Conservation (phyloP, 2,113 vertebrate genomes). For the Gadus chalcogrammus region DNA sequence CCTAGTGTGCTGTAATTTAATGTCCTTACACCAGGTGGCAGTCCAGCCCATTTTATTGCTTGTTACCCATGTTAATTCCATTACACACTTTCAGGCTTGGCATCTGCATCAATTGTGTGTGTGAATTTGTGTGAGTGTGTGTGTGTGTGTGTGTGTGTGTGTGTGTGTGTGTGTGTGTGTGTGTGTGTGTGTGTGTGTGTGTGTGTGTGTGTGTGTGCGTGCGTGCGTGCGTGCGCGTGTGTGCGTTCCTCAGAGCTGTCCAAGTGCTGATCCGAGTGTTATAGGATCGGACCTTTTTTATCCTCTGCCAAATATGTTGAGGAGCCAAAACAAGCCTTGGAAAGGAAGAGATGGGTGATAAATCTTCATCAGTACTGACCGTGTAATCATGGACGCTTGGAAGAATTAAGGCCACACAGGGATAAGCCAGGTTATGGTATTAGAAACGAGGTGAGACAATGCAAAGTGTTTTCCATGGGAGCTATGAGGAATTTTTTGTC, state of each 20-base stretch:
- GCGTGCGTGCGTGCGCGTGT: not conserved
- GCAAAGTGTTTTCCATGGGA: too few species aligned
- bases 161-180: not conserved
- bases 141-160: constrained; percentile 12
- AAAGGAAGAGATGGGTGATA: too few species aligned
- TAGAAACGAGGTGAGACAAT: too few species aligned
- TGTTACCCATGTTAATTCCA: constrained; percentile 10
- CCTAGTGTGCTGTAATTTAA: constrained; percentile 36
- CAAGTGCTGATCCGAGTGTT: not conserved
- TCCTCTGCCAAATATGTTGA: constrained; percentile 16
- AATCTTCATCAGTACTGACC: not conserved
- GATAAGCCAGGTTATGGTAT: too few species aligned
- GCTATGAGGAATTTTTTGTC: too few species aligned
- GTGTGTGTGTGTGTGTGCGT: constrained; percentile 4
- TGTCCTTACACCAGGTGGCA: constrained; percentile 50
- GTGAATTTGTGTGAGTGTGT: not conserved
- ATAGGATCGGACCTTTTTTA: constrained; percentile 9
- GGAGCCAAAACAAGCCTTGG: constrained; percentile 18
- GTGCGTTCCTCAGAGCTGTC: not conserved
- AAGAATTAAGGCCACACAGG: too few species aligned
- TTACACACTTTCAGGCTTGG: not conserved
- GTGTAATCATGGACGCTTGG: constrained; percentile 23
- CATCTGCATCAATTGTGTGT: constrained; percentile 15
- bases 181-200: not conserved
- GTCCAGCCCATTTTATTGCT: constrained; percentile 42